phyloP scores from a whole-genome alignment of 2,888 invertebrate species.

The Hoplodrina ambigua region DNA sequence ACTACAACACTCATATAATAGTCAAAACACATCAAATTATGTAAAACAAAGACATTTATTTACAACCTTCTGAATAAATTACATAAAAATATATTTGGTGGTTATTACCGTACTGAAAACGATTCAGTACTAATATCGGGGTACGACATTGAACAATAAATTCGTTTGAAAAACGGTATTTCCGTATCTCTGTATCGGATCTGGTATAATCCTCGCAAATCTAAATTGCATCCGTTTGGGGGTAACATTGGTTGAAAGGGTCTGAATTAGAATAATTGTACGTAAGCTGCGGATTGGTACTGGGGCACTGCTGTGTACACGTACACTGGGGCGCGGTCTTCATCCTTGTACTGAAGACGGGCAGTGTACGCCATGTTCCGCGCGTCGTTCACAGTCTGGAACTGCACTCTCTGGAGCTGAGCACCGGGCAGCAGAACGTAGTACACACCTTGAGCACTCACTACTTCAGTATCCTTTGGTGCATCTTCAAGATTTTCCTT shows the following conservation, averaged over 20 bases:
- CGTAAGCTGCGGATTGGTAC: conserved; percentile 75
- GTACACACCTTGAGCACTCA: conserved; percentile 89
- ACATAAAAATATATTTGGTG: conserved; percentile 60
- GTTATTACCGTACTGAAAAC: conserved; percentile 48
- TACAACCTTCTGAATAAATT: conserved; percentile 66
- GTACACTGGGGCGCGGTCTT: conserved; percentile 91
- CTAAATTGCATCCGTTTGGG: conserved; percentile 67
- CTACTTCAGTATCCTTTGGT: conserved; percentile 78
- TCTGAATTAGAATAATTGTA: conserved; percentile 72
- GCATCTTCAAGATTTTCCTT: conserved; percentile 75
- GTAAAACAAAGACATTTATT: conserved; percentile 69
- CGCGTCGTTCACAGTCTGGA: conserved; percentile 87
- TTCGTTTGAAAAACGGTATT: conserved; percentile 60
- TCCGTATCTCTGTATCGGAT: conserved; percentile 55
- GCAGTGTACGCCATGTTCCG: conserved; percentile 92
- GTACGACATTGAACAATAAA: conserved; percentile 58
- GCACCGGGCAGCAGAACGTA: conserved; percentile 92
- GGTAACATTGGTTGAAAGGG: conserved; percentile 57
- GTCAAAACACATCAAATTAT: conserved; percentile 62
- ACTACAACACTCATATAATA: conserved; percentile 43
- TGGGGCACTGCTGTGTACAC: conserved; percentile 89
- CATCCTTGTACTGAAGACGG: conserved; percentile 91
- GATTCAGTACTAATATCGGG: conserved; percentile 45
- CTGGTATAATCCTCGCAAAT: conserved; percentile 66
- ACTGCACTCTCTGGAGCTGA: conserved; percentile 91